Evolutionary conservation across 2,113 vertebrate species (phyloP), one percentile per base, ranked within the genome.

Genomic region (Crocuta crocuta): DNA sequence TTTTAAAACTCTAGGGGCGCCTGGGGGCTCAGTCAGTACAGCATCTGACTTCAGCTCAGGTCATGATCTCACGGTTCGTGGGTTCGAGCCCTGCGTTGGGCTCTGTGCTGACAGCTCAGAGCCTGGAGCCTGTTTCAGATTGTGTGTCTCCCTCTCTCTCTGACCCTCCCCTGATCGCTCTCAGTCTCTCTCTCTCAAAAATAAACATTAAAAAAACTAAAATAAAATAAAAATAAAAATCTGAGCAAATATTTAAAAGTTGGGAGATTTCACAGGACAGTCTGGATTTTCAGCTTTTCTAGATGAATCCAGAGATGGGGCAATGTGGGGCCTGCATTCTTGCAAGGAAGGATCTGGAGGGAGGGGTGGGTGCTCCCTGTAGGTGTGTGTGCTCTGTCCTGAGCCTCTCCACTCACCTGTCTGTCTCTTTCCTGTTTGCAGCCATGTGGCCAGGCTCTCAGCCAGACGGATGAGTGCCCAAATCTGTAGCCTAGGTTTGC

Each of bases 341-440:
- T 43, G 6, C 13, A 0, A 16, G 4, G 63, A 58, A 55, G 81
- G 10, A 9, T 68, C 68, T 24, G 3, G 63, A 82, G 17, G 17
- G 4, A 19, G 68, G 24, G 4, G 10, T 2, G 13, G 21, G 16
- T 0, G 3, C 33, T 33, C 26, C 21, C 7, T 8, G 4, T 50
- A 10, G 1, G 73, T 3, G 50, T 2, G 10, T 1, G 7, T 10
- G 5, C 7, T 33, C 61, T 2, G 4, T 4, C 12, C 19, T 8
- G 23, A 7, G 24, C 53, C 3, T 7, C 35, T 39, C 4, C 23
- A 0, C 17, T 24, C 3, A 15, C 43, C 15, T 58, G n/a, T 5
- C 8, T 0, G 9, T 35, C 19, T n/a, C 10, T 45, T 35, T 24
- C 2, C 5, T 0, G 0, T 9, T 28, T 16, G 2, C 4, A 19